Evolutionary conservation across 2,888 invertebrate genomes (phyloP).

Genomic region (Pilophorus perplexus): DNA sequence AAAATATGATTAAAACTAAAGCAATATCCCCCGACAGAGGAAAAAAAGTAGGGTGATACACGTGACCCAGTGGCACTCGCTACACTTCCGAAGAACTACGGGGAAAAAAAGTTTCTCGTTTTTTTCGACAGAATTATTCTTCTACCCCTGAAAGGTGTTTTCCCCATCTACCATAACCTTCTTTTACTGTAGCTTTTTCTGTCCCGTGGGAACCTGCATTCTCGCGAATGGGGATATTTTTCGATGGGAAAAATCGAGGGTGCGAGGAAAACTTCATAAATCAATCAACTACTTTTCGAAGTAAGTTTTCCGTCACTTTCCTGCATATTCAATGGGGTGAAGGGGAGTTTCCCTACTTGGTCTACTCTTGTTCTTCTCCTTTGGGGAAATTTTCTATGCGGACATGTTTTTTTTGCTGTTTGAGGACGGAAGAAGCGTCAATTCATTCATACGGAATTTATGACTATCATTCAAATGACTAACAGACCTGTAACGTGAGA

Average conservation of each 20-base stretch:
- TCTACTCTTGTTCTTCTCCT: too few relatives aligned
- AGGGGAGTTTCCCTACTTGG: too few relatives aligned
- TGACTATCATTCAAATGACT: too few relatives aligned
- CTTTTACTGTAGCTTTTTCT: background rate
- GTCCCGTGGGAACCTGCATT: background rate
- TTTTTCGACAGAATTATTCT: background rate
- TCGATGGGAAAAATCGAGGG: too few relatives aligned
- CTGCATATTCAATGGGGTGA: too few relatives aligned
- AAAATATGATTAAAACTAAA: constrained; percentile 29
- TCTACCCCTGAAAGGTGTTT: background rate
- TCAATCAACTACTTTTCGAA: background rate
- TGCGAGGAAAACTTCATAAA: background rate
- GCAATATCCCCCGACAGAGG: constrained; percentile 5
- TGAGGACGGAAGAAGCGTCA: too few relatives aligned
- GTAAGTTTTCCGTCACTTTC: too few relatives aligned
- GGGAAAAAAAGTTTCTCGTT: background rate
- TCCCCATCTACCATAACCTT: background rate
- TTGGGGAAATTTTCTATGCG: too few relatives aligned
- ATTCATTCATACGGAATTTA: too few relatives aligned
- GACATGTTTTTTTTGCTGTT: too few relatives aligned
- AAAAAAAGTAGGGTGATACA: background rate
- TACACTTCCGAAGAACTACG: background rate
- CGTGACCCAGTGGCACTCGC: constrained; percentile 22
- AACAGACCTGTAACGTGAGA: background rate
- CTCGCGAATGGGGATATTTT: background rate